Conservation (phyloP, 2,113 vertebrate species). For the Nansenia antarctica region DNA sequence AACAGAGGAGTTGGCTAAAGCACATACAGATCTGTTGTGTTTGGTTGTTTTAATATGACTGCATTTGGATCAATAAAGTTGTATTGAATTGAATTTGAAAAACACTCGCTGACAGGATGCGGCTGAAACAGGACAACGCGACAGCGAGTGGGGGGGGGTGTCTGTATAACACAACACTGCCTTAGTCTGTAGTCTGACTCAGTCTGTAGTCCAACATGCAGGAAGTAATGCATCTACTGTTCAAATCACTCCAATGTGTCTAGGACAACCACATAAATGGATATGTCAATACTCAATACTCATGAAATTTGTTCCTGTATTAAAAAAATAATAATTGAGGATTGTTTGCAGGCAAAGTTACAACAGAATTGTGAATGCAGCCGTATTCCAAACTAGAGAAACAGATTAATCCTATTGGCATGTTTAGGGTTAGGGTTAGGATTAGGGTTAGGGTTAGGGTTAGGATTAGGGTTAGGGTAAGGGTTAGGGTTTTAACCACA, state of each 20-base stretch:
- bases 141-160: too few species aligned
- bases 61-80: too few species aligned
- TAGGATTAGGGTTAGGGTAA: constrained; percentile 19
- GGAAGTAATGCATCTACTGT: not conserved
- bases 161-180: too few species aligned
- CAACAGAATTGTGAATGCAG: constrained; percentile 19
- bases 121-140: too few species aligned
- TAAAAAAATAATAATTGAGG: constrained; percentile 8
- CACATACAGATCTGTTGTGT: too few species aligned
- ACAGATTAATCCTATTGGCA: not conserved
- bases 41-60: too few species aligned
- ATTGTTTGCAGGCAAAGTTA: constrained; percentile 6
- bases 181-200: not conserved
- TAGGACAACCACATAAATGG: too few species aligned
- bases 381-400: constrained; percentile 27
- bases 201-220: not conserved
- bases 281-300: not conserved
- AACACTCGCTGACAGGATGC: too few species aligned
- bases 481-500: not conserved
- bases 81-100: too few species aligned
- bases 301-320: constrained; percentile 22
- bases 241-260: not conserved
- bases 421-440: not conserved
- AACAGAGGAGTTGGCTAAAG: too few species aligned
- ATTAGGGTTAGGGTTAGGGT: not conserved